Conservation (phyloP, 2,113 vertebrate species). For the Trematomus loennbergii region DNA sequence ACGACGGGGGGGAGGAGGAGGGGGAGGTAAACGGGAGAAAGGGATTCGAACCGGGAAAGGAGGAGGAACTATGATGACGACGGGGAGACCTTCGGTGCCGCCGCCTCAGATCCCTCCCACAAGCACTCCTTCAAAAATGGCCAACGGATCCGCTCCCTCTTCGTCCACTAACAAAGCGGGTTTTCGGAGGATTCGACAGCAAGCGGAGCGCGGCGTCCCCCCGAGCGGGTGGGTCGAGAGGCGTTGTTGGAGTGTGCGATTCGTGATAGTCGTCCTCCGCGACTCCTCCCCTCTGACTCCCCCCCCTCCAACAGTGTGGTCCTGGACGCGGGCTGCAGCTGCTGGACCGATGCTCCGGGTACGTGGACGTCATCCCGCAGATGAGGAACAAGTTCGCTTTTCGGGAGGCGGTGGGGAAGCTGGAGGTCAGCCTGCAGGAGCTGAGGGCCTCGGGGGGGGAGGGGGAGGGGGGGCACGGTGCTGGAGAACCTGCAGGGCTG, state of each 20-base stretch:
- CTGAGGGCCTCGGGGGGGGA: constrained; percentile 90
- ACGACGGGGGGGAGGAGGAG: constrained; percentile 82
- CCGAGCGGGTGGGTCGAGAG: constrained; percentile 93
- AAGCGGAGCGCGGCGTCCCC: constrained; percentile 87
- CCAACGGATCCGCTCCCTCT: constrained; percentile 84
- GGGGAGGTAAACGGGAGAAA: constrained; percentile 89
- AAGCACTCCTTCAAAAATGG: constrained; percentile 89
- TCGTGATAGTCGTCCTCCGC: constrained; percentile 89
- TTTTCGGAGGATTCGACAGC: constrained; percentile 91
- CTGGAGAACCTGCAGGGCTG: constrained; percentile 96
- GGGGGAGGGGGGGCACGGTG: constrained; percentile 85
- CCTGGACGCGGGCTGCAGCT: constrained; percentile 96
- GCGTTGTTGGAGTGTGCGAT: constrained; percentile 94
- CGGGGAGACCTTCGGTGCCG: constrained; percentile 88
- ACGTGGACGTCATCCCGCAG: constrained; percentile 98
- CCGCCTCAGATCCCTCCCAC: constrained; percentile 95
- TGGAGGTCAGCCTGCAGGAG: constrained; percentile 97
- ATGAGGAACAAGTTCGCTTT: constrained; percentile 99
- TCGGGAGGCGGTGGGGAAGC: constrained; percentile 95
- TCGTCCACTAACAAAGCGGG: constrained; percentile 87
- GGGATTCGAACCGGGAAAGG: constrained; percentile 77
- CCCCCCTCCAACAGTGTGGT: constrained; percentile 93
- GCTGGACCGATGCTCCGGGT: constrained; percentile 97
- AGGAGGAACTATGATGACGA: constrained; percentile 76
- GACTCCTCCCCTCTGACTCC: constrained; percentile 78